These are phyloP conservation scores for Rhynchonycteris naso DNA, from an alignment of 2,797 vertebrate species.

Conservation along the genomic window DNA sequence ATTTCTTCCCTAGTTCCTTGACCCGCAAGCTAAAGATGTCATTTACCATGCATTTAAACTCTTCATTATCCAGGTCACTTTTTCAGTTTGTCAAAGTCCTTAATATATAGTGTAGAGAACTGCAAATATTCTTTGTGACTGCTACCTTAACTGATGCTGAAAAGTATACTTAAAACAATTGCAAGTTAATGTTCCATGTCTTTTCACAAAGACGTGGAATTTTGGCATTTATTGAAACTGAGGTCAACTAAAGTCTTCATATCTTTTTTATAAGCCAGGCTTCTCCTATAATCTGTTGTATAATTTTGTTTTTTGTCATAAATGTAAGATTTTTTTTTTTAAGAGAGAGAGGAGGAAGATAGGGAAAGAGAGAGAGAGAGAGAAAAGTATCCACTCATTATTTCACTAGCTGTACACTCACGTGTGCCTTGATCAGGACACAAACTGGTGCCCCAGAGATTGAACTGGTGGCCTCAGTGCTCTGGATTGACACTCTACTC, in stretches of 20 bases:
- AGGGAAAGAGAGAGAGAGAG: too few species aligned
- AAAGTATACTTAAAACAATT: neutral
- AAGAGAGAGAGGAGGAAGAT: too few species aligned
- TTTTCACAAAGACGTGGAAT: slow-evolving; percentile 26
- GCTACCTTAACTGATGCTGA: neutral
- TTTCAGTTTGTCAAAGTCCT: neutral
- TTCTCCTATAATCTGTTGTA: neutral
- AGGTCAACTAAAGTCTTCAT: slow-evolving; percentile 1
- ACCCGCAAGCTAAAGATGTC: neutral
- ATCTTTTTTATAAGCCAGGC: neutral
- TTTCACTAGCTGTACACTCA: too few species aligned
- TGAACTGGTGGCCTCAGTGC: too few species aligned
- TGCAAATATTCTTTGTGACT: neutral
- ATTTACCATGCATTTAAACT: neutral
- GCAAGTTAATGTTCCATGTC: neutral
- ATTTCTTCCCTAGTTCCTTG: rapidly evolving
- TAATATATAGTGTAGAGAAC: neutral
- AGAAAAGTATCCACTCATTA: too few species aligned
- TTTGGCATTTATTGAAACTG: neutral
- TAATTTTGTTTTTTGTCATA: neutral
- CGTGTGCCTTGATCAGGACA: too few species aligned
- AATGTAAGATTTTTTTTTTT: neutral
- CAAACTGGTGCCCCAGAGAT: too few species aligned
- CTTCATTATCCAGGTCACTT: neutral
- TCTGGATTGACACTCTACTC: too few species aligned